Evolutionary conservation across 2,888 invertebrate species (phyloP).

Genomic region (Dione juno): DNA sequence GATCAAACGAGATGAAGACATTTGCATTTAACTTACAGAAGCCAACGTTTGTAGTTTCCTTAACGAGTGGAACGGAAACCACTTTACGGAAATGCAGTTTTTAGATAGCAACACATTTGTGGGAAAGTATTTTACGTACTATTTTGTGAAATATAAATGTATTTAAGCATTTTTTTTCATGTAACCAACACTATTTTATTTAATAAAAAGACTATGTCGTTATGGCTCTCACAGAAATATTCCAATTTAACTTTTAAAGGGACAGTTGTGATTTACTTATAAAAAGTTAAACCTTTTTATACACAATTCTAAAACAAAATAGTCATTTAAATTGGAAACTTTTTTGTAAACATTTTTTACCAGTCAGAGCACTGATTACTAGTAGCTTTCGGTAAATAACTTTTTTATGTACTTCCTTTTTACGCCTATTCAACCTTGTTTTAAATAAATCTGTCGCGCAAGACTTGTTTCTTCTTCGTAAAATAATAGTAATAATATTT

Average conservation of each 20-base stretch:
- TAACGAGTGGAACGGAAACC: conserved; percentile 36
- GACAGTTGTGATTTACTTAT: conserved; percentile 16
- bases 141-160: conserved; percentile 10
- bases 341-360: conserved; percentile 31
- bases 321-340: conserved; percentile 33
- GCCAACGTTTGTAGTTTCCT: conserved; percentile 37
- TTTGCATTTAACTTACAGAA: conserved; percentile 37
- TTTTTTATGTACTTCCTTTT: conserved; percentile 34
- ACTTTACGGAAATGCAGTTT: conserved; percentile 36
- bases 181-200: background rate
- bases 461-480: too few relatives aligned
- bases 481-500: too few relatives aligned
- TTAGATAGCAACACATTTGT: conserved; percentile 29
- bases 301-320: conserved; percentile 16
- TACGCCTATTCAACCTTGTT: background rate
- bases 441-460: too few relatives aligned
- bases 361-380: conserved; percentile 31
- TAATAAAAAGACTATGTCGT: background rate
- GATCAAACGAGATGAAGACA: conserved; percentile 35
- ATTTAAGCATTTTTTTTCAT: background rate
- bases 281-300: conserved; percentile 3
- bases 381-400: conserved; percentile 32
- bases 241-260: background rate
- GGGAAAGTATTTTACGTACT: conserved; percentile 13
- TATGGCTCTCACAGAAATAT: background rate